Evolutionary conservation across 2,113 vertebrate genomes (phyloP).

Genomic region (Anguilla rostrata): DNA sequence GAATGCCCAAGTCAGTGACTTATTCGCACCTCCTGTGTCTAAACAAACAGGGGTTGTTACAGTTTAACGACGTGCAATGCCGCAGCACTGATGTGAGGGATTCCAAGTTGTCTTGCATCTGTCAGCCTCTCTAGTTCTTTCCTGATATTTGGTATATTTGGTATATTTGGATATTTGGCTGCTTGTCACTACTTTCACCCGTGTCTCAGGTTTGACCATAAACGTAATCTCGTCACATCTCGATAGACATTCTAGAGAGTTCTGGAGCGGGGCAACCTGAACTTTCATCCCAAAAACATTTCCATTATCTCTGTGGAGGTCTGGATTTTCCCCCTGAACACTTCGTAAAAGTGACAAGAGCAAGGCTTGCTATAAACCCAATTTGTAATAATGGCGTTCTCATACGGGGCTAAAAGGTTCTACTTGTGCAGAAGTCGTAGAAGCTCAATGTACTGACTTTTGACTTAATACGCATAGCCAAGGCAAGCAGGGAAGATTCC

Average conservation of each 20-base stretch:
- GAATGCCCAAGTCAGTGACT: background rate
- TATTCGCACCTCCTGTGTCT: background rate
- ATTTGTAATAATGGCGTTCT: background rate
- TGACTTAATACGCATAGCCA: background rate
- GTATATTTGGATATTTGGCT: too few species aligned
- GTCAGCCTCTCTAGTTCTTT: background rate
- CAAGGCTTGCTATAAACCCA: slow-evolving; percentile 1
- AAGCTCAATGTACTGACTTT: background rate
- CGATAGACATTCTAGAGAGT: background rate
- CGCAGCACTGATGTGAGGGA: background rate
- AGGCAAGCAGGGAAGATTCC: background rate
- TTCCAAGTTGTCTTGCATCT: background rate
- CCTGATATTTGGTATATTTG: background rate
- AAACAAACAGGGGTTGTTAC: background rate
- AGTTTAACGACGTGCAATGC: background rate
- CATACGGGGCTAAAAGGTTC: background rate
- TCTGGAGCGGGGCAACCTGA: background rate
- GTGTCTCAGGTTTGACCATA: background rate
- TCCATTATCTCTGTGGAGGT: background rate
- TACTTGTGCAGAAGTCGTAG: background rate
- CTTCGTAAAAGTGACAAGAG: background rate
- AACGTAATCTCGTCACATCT: background rate
- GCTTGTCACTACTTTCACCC: background rate
- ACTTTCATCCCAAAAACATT: background rate
- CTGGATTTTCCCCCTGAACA: background rate